Evolutionary conservation across 2,797 vertebrate genomes (phyloP).

Genomic region (Emys orbicularis): DNA sequence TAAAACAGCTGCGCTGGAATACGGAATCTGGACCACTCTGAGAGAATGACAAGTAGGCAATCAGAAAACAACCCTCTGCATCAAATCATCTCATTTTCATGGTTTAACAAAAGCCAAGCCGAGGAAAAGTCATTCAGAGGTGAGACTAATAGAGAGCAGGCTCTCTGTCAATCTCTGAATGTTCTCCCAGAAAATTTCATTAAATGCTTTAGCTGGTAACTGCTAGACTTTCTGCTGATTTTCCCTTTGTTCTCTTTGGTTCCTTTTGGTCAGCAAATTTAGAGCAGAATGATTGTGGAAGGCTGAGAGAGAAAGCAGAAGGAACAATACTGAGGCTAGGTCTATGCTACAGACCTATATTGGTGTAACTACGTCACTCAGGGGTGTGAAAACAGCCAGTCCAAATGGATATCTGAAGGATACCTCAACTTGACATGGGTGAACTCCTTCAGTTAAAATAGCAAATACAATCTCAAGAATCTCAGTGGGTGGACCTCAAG

Average conservation of each 20-base stretch:
- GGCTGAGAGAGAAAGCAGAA: neutral
- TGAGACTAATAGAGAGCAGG: neutral
- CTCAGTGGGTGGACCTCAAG: neutral
- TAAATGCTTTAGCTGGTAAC: neutral
- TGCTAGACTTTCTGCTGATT: neutral
- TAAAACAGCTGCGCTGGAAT: neutral
- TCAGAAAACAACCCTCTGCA: neutral
- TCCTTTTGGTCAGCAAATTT: neutral
- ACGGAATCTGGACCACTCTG: neutral
- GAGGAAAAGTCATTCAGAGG: neutral
- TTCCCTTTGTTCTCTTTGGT: neutral
- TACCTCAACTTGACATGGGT: too few relatives aligned
- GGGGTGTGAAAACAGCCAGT: neutral
- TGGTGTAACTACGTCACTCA: neutral
- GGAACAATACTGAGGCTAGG: neutral
- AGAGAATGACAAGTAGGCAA: neutral
- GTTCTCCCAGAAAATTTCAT: neutral
- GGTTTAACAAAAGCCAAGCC: neutral
- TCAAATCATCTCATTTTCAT: neutral
- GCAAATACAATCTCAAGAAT: neutral
- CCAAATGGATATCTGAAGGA: too few relatives aligned
- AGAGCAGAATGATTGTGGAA: neutral
- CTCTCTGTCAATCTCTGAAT: neutral
- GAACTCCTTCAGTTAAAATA: neutral
- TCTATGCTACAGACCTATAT: neutral